These are phyloP conservation scores for Pedionomus torquatus DNA, from an alignment of 2,113 vertebrate genomes.

Conservation along the genomic window DNA sequence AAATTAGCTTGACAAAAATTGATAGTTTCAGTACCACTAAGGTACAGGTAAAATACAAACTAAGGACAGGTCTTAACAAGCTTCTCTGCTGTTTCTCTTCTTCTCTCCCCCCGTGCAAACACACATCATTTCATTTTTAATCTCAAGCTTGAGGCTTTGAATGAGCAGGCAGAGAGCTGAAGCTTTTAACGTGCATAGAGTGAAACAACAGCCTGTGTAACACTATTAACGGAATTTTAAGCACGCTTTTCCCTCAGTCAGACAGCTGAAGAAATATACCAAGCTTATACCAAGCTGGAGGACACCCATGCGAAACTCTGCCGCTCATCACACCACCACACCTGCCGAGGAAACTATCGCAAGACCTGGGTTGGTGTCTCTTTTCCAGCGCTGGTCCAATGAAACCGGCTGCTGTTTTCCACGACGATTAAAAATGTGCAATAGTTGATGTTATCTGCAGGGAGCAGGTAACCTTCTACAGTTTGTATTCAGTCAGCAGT, in stretches of 20 bases:
- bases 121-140: background rate
- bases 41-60: background rate
- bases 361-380: background rate
- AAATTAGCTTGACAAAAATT: background rate
- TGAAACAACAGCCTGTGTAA: background rate
- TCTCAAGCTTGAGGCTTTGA: background rate
- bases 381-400: conserved; percentile 5
- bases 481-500: conserved; percentile 44
- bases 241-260: background rate
- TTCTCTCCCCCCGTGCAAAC: background rate
- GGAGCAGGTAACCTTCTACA: background rate
- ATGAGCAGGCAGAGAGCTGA: background rate
- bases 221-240: background rate
- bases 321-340: background rate
- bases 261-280: background rate
- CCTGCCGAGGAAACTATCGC: conserved; percentile 1
- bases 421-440: background rate
- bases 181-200: background rate
- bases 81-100: background rate
- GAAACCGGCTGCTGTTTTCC: background rate
- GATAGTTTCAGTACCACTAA: background rate
- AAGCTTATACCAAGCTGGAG: background rate
- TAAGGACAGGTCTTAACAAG: background rate
- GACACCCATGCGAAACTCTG: background rate
- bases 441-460: conserved; percentile 43